Evolutionary conservation across 2,113 vertebrate species (phyloP).

Genomic region (Xenopus tropicalis): UCB_Xtro_10.0 CM004449.2:21536001-21536500

Average conservation of each 20-base stretch:
- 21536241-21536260: not conserved
- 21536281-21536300: not conserved
- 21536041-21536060: constrained; percentile 11
- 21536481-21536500: too few species aligned
- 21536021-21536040: not conserved
- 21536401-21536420: too few species aligned
- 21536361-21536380: too few species aligned
- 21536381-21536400: too few species aligned
- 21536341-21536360: not conserved
- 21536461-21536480: too few species aligned
- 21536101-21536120: not conserved
- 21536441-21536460: too few species aligned
- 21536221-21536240: not conserved
- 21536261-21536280: constrained; percentile 2
- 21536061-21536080: not conserved
- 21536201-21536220: not conserved
- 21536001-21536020: not conserved
- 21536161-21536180: not conserved
- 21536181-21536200: constrained; percentile 1
- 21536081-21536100: constrained; percentile 1
- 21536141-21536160: not conserved
- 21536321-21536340: not conserved
- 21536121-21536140: not conserved
- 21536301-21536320: not conserved
- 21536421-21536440: too few species aligned